phyloP scores from a whole-genome alignment of 2,888 invertebrate genomes.

The Metopia argyrocephala region DNA sequence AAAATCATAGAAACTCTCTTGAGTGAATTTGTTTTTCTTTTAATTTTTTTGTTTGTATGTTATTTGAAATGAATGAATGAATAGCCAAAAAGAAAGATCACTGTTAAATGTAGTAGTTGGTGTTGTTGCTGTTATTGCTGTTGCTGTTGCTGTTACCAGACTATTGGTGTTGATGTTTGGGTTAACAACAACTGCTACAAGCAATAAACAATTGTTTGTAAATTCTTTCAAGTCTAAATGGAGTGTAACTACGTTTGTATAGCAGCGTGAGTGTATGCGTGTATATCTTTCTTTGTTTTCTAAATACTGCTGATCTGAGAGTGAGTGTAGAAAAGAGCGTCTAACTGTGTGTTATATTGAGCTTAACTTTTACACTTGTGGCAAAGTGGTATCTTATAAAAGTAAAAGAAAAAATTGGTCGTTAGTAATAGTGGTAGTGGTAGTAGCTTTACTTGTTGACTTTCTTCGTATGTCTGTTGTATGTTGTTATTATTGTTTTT shows the following conservation, averaged over 20 bases:
- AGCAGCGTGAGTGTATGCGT: neutral
- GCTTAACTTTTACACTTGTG: constrained; percentile 50
- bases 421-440: constrained; percentile 19
- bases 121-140: constrained; percentile 15
- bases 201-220: constrained; percentile 59
- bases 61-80: constrained; percentile 53
- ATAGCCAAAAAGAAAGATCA: constrained; percentile 7
- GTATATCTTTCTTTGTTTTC: constrained; percentile 11
- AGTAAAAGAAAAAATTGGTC: too few relatives aligned
- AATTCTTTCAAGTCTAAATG: constrained; percentile 67
- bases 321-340: neutral
- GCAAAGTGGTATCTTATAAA: neutral
- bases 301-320: neutral
- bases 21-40: constrained; percentile 41
- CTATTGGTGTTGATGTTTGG: constrained; percentile 61
- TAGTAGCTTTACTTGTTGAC: constrained; percentile 47
- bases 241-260: constrained; percentile 5
- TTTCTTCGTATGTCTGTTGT: constrained; percentile 48
- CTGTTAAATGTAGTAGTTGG: constrained; percentile 6
- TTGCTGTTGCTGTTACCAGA: constrained; percentile 28
- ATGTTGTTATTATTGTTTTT: neutral
- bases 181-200: constrained; percentile 69
- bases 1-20: constrained; percentile 30
- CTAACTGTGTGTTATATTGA: constrained; percentile 14
- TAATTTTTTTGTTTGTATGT: neutral